These are phyloP conservation scores for Dermatemys mawii DNA, from an alignment of 2,113 vertebrate species.

Conservation along the genomic window DNA sequence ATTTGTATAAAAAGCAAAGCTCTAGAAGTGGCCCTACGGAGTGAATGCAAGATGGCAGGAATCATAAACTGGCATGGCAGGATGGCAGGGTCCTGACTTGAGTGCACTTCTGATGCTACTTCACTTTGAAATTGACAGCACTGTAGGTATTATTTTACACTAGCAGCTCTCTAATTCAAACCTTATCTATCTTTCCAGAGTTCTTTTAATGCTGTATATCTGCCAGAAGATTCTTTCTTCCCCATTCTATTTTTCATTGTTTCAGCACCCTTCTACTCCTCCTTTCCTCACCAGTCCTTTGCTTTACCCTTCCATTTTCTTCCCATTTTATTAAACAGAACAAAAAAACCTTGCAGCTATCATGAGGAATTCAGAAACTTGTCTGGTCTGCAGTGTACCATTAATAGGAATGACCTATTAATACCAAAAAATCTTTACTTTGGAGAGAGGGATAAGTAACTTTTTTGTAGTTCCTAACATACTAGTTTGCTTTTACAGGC, in stretches of 20 bases:
- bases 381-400: not conserved
- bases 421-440: not conserved
- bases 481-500: not conserved
- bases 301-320: not conserved
- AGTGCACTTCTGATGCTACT: not conserved
- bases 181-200: not conserved
- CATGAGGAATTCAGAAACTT: not conserved
- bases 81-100: rapidly evolving
- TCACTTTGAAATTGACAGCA: rapidly evolving
- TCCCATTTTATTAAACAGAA: not conserved
- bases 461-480: constrained; percentile 29
- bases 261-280: not conserved
- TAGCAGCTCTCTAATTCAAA: rapidly evolving
- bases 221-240: not conserved
- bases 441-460: constrained; percentile 24
- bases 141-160: rapidly evolving
- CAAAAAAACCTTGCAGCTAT: not conserved
- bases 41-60: rapidly evolving
- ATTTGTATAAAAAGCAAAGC: not conserved
- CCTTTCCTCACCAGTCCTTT: not conserved
- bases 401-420: not conserved
- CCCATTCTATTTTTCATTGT: not conserved
- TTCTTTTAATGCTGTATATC: not conserved
- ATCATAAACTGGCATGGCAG: rapidly evolving
- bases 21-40: rapidly evolving